Conservation (phyloP, 1,140 invertebrate genomes). For the Ladona fulva region DNA sequence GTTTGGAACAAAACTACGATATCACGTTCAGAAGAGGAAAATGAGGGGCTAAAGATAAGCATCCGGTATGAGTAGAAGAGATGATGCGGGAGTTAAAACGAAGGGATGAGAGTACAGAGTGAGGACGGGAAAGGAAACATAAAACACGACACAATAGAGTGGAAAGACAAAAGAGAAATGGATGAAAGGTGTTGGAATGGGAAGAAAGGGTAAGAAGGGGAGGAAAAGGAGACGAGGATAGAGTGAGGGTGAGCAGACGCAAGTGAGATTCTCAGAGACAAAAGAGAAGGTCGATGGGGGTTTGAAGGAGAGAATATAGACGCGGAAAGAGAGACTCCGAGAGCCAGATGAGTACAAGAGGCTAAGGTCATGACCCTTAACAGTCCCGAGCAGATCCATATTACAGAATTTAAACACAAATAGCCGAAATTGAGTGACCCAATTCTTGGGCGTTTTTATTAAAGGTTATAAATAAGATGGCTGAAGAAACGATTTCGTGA, state of each 20-base stretch:
- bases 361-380: constrained; percentile 3
- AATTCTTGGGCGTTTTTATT: too few species aligned
- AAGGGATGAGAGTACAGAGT: background rate
- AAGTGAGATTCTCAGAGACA: background rate
- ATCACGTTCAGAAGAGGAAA: too few species aligned
- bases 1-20: too few species aligned
- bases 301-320: background rate
- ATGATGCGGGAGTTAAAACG: background rate
- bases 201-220: background rate
- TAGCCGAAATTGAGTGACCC: background rate
- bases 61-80: background rate
- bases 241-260: background rate
- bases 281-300: background rate
- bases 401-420: background rate
- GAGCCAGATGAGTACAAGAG: background rate
- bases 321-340: background rate
- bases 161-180: background rate
- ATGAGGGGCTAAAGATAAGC: too few species aligned
- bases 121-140: background rate
- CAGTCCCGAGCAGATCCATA: background rate
- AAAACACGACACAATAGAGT: background rate
- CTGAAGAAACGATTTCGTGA: too few species aligned
- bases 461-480: too few species aligned
- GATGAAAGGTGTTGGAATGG: background rate
- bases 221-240: background rate